A percentile compares a stretch with the other conserved stretches of the same genome.
Evolutionary conservation across 2,113 vertebrate genomes (phyloP).

Genomic region (Haemorhous mexicanus): DNA sequence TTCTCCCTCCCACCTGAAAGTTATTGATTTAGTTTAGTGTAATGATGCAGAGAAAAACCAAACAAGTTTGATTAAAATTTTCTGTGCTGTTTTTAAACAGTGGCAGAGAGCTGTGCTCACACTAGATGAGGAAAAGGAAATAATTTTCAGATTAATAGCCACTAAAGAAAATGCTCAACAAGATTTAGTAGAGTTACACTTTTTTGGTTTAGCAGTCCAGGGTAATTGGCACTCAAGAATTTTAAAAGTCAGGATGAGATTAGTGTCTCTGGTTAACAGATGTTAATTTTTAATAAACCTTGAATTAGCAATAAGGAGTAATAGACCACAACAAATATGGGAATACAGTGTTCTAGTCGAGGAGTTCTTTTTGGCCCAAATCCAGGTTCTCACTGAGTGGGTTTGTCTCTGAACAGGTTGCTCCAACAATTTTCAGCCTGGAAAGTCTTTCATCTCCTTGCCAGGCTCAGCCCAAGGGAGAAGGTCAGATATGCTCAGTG

Average conservation of each 20-base stretch:
- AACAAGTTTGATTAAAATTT: slow-evolving; percentile 38
- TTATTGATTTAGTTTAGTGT: slow-evolving; percentile 49
- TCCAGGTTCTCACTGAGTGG: background rate
- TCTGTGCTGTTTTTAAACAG: background rate
- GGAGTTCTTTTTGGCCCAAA: background rate
- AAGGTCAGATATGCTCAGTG: background rate
- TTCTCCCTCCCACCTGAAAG: slow-evolving; percentile 25
- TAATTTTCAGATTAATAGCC: background rate
- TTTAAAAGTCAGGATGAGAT: background rate
- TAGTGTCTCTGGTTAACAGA: background rate
- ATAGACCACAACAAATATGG: background rate
- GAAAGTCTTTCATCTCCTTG: background rate
- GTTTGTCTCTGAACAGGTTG: background rate
- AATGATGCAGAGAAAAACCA: slow-evolving; percentile 18
- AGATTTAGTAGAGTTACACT: background rate
- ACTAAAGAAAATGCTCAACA: background rate
- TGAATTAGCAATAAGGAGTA: background rate
- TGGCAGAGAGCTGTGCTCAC: background rate
- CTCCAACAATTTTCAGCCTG: background rate
- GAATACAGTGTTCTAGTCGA: background rate
- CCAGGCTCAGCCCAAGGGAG: background rate
- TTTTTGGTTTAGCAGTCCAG: background rate
- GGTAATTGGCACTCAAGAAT: background rate
- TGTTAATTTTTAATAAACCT: slow-evolving; percentile 9
- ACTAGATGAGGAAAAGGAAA: background rate